Evolutionary conservation across 2,888 invertebrate species (phyloP), one percentile per base, ranked within the genome.

Genomic region (Scaptomyza polygonia): DNA sequence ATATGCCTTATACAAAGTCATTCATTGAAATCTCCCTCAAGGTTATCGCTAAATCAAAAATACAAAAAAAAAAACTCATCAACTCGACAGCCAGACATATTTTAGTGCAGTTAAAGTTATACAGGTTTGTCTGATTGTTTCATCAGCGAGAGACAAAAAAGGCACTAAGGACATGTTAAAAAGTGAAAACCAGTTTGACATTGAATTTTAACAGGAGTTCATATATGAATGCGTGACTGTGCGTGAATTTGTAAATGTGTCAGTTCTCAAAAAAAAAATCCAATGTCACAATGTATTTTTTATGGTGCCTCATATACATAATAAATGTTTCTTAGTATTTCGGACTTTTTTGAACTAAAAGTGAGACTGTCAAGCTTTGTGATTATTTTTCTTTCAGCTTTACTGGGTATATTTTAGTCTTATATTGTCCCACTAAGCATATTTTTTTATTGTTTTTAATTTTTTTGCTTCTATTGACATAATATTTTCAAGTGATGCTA

Each of bases 111-210:
- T 11, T 5, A 54, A 30, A 29, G 25, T 25, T 49, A 62, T 48
- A 68, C 59, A 70, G 65, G 52, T 77, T 79, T 76, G 9, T 52
- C 21, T 47, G 34, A 57, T 40, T 69, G 64, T 55, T 44, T 61
- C 63, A 53, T 14, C 14, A 16, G 16, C 39, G 16, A 66, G 16
- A 66, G 72, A 71, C 77, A 63, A 53, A 82, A 87, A 82, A 78
- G 75, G 78, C 77, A 75, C 68, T 81, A 79, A 88, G 88, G 84
- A 84, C 88, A 73, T 82, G 61, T 34, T 59, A 49, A 85, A 47
- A 78, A 81, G 69, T 78, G 70, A 87, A 86, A 84, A 88, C 84
- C 79, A 12, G 84, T 88, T 87, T 78, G 72, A 67, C 79, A 79
- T 79, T 87, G 83, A 75, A 75, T 61, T 62, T 39, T 39, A 16